phyloP scores from a whole-genome alignment of 2,888 invertebrate species.

The Mimas tiliae region DNA sequence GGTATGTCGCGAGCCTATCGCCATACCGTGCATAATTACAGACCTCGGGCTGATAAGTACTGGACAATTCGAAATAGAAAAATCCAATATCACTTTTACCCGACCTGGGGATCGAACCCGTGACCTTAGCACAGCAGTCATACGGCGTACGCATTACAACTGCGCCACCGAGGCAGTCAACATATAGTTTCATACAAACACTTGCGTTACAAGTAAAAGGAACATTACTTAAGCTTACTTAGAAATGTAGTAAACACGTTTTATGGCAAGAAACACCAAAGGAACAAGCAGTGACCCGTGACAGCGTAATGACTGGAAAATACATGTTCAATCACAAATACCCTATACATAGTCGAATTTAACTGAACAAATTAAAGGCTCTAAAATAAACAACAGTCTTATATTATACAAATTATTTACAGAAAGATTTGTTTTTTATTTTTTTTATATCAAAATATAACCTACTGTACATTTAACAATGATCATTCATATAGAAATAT shows the following conservation, averaged over 20 bases:
- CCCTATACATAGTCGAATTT: conserved; percentile 64
- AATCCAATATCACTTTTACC: too few relatives aligned
- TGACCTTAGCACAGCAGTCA: too few relatives aligned
- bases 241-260: not conserved
- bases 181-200: not conserved
- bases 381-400: conserved; percentile 84
- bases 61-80: too few relatives aligned
- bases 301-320: conserved; percentile 77
- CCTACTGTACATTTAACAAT: conserved; percentile 82
- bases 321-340: conserved; percentile 71
- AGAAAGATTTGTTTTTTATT: conserved; percentile 64
- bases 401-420: conserved; percentile 82
- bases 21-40: too few relatives aligned
- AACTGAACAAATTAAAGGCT: conserved; percentile 81
- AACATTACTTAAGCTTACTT: not conserved
- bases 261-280: conserved; percentile 37
- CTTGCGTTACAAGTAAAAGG: not conserved
- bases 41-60: too few relatives aligned
- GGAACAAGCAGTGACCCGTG: conserved; percentile 14
- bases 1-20: too few relatives aligned
- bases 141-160: too few relatives aligned
- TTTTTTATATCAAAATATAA: conserved; percentile 73
- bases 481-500: conserved; percentile 79
- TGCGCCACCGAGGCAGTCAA: too few relatives aligned
- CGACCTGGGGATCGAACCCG: too few relatives aligned